Base-by-base conservation (phyloP, 2,113 vertebrate genomes). In the Clarias gariepinus region DNA sequence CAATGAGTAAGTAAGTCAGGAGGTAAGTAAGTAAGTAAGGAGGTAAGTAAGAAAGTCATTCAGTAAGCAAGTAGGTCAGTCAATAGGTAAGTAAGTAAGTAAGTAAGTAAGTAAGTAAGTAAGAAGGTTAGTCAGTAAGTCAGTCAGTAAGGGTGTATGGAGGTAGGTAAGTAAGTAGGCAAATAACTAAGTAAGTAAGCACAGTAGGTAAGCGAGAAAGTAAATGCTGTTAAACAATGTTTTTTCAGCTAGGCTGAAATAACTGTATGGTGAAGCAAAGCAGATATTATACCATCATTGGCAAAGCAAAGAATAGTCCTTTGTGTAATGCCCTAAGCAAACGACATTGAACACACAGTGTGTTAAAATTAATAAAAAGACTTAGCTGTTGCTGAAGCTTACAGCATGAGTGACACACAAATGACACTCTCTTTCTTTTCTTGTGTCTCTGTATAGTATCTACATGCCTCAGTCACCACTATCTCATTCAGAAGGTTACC, bases 351-450 rank as follows among this genome's bases (percentile, higher is more conserved):
- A 68, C 23, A 82, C 52, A 85, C 25, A 85, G 15, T 33, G 85
- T 83, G 8, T 55, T 81, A 28, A 81, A 2, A 81, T 9, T 64
- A 57, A 2, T 76, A 36, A 41, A 74, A 28, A 52, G 25, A 10
- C 19, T 13, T 11, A 28, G 19, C 69, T 83, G 69, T 76, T 76
- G 53, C 74, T 69, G 41, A n/a, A 71, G 11, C 23, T 80, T 30
- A 28, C 47, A 82, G 77, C 78, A 82, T 58, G 47, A 84, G 64
- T 82, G 88, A 76, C 79, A 84, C n/a, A 47, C 47, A 47, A 47
- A 47, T 47, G 5, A 47, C 47, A 0, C 30, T 69, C 28, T 69
- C 16, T 28, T 30, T 16, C 9, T 18, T 30, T 73, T 8, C 85
- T 61, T 81, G 58, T 81, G 64, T 82, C 30, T 21, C 30, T 19